These are phyloP conservation scores for Jacana jacana DNA, from an alignment of 2,113 vertebrate genomes.

Conservation along the genomic window DNA sequence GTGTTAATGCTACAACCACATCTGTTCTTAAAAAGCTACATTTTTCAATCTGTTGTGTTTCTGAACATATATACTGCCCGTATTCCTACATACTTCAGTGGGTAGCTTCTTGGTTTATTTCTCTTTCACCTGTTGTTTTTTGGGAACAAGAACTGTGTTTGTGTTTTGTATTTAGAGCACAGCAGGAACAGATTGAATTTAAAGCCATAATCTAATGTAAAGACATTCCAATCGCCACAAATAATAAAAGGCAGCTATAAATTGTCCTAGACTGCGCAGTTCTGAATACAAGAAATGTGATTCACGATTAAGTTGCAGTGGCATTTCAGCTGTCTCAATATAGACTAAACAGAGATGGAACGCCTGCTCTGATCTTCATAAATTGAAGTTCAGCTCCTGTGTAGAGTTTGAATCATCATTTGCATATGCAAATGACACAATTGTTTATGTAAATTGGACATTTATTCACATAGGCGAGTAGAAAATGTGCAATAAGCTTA, in stretches of 20 bases:
- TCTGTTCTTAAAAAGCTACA: rapidly evolving
- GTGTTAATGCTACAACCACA: neutral
- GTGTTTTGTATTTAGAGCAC: neutral
- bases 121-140: neutral
- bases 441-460: constrained; percentile 15
- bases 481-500: neutral
- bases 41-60: neutral
- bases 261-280: neutral
- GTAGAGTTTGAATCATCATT: neutral
- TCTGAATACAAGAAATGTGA: neutral
- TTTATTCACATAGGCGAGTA: constrained; percentile 2
- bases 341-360: neutral
- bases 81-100: neutral
- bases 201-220: neutral
- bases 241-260: neutral
- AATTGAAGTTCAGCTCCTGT: neutral
- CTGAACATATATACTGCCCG: neutral
- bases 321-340: neutral
- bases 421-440: neutral
- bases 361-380: neutral
- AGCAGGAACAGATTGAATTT: neutral
- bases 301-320: neutral
- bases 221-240: constrained; percentile 10
- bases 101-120: neutral
- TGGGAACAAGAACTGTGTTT: neutral